These are phyloP conservation scores for Poeciliopsis paucimaculata DNA, from an alignment of 2,797 vertebrate genomes.

Conservation along the genomic window DNA sequence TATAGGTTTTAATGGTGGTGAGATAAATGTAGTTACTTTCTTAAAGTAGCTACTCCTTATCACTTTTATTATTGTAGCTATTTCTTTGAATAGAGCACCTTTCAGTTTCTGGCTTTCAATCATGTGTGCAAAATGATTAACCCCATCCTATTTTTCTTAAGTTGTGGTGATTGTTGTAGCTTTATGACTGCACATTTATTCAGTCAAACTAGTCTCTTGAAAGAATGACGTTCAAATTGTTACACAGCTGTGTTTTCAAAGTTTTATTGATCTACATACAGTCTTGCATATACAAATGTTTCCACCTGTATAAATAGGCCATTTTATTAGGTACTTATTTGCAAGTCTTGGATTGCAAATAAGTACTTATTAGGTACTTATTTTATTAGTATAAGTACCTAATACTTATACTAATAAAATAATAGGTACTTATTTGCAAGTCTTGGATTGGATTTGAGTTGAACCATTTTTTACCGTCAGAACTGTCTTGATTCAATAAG, in stretches of 20 bases:
- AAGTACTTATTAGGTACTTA: no score
- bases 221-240: background rate
- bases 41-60: background rate
- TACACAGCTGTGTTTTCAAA: background rate
- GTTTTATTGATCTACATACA: background rate
- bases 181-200: background rate
- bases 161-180: background rate
- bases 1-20: background rate
- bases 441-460: background rate
- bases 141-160: background rate
- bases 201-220: background rate
- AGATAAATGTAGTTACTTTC: background rate
- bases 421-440: background rate
- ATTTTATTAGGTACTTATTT: background rate
- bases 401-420: no score
- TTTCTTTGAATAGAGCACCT: background rate
- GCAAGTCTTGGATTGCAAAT: background rate
- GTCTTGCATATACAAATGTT: background rate
- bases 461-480: background rate
- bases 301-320: background rate
- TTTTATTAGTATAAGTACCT: no score
- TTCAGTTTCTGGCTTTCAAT: slow-evolving; percentile 13
- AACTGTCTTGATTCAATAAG: background rate
- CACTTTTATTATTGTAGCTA: background rate
- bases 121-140: slow-evolving; percentile 1